Evolutionary conservation across 2,888 invertebrate species (phyloP), one percentile per base, ranked within the genome.

Genomic region (Dinocampus coccinellae): DNA sequence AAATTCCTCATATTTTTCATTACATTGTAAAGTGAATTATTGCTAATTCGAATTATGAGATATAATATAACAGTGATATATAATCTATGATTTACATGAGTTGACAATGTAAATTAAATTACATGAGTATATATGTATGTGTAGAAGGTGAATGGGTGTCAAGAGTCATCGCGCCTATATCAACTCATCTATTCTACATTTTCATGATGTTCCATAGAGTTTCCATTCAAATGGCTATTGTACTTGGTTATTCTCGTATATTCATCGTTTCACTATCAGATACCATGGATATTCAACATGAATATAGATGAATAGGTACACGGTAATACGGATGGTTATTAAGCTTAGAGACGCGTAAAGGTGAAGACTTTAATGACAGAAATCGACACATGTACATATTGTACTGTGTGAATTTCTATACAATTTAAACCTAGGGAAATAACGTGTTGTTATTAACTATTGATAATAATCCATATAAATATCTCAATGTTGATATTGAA

Each of bases 391-490:
- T 10, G 3, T 36, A 63, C 47, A 70, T 13, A n/a, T n/a, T n/a
- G n/a, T n/a, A n/a, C n/a, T 7, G 55, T 16, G 4, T 36, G 10
- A 22, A 34, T n/a, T 33, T 55, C 36, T 2, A 11, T 20, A 16
- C 53, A 33, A 64, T 52, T 34, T 34, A 55, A 66, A 24, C 65
- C 55, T 57, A 20, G 65, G 55, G 36, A 55, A 55, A 24, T n/a
- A 61, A 52, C 24, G 36, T 66, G 61, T 66, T 70, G 66, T 70
- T 70, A 70, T 70, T 70, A 70, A 34, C 70, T 64, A 60, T 52
- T 22, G 61, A 39, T 39, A 53, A 61, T 70, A 70, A 70, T 70
- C 70, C 60, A 70, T 70, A 61, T 22, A 26, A 58, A n/a, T 9
- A 3, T 13, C 11, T 6, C 3, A 39, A 39, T n/a, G n/a, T 39